phyloP scores from a whole-genome alignment of 2,113 vertebrate species.

The Riparia riparia region DNA sequence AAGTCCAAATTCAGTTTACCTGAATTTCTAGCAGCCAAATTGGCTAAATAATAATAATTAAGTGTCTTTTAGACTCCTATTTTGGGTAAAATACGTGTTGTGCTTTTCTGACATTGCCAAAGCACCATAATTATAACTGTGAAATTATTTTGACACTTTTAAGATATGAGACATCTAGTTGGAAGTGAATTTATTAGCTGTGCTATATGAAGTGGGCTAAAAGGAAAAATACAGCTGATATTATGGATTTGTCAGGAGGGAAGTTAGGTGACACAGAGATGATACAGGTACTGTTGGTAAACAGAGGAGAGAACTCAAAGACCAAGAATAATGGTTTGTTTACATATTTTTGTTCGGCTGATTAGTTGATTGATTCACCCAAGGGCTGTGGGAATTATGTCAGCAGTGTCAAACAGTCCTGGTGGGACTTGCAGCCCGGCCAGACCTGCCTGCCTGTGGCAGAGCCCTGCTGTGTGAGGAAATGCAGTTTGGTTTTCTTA shows the following conservation, averaged over 20 bases:
- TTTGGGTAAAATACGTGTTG: conserved; percentile 8
- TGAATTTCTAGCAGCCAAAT: background rate
- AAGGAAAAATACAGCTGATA: background rate
- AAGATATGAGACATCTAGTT: conserved; percentile 9
- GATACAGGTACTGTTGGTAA: background rate
- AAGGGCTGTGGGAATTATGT: background rate
- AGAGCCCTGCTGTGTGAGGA: fast-evolving
- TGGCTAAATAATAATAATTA: background rate
- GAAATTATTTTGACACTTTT: conserved; percentile 58
- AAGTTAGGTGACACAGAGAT: background rate
- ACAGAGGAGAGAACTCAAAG: background rate
- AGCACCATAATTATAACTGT: conserved; percentile 30
- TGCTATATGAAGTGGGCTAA: background rate
- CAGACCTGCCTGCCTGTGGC: fast-evolving
- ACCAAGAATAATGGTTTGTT: background rate
- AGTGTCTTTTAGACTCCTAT: background rate
- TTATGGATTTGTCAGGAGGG: background rate
- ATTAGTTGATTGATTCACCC: background rate
- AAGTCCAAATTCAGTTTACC: background rate
- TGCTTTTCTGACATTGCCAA: conserved; percentile 20
- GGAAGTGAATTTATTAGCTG: conserved; percentile 19
- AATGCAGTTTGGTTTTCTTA: background rate
- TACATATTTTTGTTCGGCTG: background rate
- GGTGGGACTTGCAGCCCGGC: background rate
- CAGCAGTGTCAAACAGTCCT: background rate